Conservation (phyloP, 2,797 vertebrate genomes). For the Peromyscus attwateri region DNA sequence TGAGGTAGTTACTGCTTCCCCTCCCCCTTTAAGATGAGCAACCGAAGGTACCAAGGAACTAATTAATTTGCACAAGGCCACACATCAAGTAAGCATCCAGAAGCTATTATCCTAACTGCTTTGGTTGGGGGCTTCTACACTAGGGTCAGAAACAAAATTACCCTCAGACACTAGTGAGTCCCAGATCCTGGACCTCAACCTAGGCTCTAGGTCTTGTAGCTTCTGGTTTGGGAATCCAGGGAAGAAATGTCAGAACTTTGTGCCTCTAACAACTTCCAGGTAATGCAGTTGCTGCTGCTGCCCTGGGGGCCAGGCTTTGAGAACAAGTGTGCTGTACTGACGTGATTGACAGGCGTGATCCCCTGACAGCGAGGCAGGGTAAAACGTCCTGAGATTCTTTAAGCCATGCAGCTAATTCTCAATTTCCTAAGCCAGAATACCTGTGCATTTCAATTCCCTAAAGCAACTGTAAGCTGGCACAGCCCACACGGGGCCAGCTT, state of each 20-base stretch:
- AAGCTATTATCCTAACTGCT: not conserved
- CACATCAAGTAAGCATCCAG: not conserved
- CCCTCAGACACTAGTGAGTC: not conserved
- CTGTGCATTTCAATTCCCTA: conserved; percentile 24
- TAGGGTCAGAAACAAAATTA: not conserved
- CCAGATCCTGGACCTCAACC: not conserved
- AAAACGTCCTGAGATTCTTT: not conserved
- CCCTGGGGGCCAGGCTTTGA: not conserved
- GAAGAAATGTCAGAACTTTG: not conserved
- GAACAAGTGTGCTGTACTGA: not conserved
- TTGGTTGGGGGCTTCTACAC: not conserved
- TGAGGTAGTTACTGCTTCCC: not conserved
- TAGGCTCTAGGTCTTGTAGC: not conserved
- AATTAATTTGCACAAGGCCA: not conserved
- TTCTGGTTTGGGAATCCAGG: not conserved
- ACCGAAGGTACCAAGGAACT: not conserved
- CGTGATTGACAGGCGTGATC: not conserved
- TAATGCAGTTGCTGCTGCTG: not conserved
- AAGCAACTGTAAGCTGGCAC: conserved; percentile 13
- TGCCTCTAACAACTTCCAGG: not conserved
- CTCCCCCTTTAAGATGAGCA: not conserved
- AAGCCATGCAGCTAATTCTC: not conserved
- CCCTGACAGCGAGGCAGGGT: not conserved
- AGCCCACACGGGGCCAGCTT: not conserved
- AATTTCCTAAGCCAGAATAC: conserved; percentile 4